Evolutionary conservation across 2,113 vertebrate genomes (phyloP), one percentile per base, ranked within the genome.

Genomic region (Semnornis frantzii): DNA sequence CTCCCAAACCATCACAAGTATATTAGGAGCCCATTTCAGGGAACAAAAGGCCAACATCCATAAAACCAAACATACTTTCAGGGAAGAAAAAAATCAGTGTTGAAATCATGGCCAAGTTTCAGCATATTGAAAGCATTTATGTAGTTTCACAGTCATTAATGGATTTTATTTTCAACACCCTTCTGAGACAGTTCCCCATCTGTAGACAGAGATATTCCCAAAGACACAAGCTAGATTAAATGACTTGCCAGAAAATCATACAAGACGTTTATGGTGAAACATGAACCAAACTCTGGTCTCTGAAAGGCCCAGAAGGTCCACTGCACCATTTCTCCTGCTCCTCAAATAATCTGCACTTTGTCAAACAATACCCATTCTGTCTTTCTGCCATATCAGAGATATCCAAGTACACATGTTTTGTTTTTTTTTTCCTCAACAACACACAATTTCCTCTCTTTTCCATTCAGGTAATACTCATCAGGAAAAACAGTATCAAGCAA

Each of bases 121-220:
- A 95, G 69, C 93, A 94, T 78, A 95, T n/a, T 95, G 91, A 95
- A 92, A 72, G 72, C 54, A 95, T 90, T 94, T 95, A 80, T 88
- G 84, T 7, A 85, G 33, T 77, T 93, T 91, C 76, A 85, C 37
- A 87, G 82, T 75, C 87, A 83, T 90, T 94, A 93, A 94, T 75
- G 85, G 89, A 75, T 94, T 95, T 95, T 83, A 85, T 94, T 94
- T 96, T 96, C 93, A 96, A 93, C 93, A 94, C 85, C 62, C 75
- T 89, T 97, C 23, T 74, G 64, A 92, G 79, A 89, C 82, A 81
- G 69, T 9, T 91, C 65, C 87, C 82, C 44, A 78, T 78, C 37
- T 83, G 79, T 80, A 82, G 90, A 87, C 91, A 12, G 30, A 60
- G 82, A 94, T 90, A 93, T 42, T 91, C 88, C 88, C 92, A 90